phyloP scores from a whole-genome alignment of 2,113 vertebrate species.

The Cheilinus undulatus region DNA sequence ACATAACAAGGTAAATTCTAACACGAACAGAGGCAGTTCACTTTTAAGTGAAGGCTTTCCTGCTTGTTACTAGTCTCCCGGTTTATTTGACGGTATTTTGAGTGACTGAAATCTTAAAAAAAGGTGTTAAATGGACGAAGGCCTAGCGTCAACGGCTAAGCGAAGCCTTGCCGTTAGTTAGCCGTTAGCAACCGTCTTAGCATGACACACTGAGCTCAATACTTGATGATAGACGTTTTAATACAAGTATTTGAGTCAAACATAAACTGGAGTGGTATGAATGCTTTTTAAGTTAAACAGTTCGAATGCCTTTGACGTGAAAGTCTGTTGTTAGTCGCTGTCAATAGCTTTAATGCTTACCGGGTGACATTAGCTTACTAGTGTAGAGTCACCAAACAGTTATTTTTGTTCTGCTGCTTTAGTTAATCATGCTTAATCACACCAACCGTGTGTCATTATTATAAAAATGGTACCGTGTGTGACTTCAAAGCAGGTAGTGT shows the following conservation, averaged over 20 bases:
- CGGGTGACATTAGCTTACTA: background rate
- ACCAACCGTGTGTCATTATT: background rate
- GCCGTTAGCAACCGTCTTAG: conserved; percentile 58
- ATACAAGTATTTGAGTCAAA: background rate
- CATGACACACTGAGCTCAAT: conserved; percentile 45
- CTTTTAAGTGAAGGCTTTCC: background rate
- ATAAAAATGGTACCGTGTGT: background rate
- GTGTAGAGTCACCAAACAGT: background rate
- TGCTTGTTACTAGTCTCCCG: rapidly evolving
- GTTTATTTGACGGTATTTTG: rapidly evolving
- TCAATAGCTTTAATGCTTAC: background rate
- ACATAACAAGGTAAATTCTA: conserved; percentile 73
- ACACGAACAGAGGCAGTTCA: background rate
- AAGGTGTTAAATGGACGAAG: conserved; percentile 33
- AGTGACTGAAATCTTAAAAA: background rate
- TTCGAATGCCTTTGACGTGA: background rate
- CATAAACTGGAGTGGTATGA: background rate
- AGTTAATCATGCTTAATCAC: no score
- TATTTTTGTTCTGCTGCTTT: background rate
- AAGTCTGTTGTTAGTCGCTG: background rate
- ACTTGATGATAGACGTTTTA: background rate
- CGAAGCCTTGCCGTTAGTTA: conserved; percentile 39
- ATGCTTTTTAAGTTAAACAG: background rate
- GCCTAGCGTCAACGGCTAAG: conserved; percentile 53
- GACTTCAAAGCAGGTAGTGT: background rate